Evolutionary conservation across 1,140 invertebrate genomes (phyloP).

Genomic region (Atopsyche davidsoni): DNA sequence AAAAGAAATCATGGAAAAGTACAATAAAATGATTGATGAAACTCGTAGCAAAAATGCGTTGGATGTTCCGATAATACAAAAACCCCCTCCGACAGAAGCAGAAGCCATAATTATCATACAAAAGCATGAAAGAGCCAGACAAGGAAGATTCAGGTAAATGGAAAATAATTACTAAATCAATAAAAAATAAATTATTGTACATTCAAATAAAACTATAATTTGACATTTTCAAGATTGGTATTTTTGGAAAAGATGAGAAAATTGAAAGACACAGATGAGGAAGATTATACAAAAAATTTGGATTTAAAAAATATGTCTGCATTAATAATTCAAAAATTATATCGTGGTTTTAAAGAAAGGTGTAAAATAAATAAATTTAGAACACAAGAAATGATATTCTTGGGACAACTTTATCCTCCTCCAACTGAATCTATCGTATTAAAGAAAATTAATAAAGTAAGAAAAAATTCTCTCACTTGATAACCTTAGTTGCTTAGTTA

Average conservation of each 20-base stretch:
- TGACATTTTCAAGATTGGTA: too few relatives aligned
- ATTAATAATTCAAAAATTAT: conserved; percentile 73
- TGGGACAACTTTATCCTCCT: conserved; percentile 63
- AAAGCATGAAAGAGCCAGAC: conserved; percentile 83
- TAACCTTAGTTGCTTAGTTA: conserved; percentile 33
- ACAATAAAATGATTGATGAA: conserved; percentile 57
- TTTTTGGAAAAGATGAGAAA: too few relatives aligned
- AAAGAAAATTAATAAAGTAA: conserved; percentile 43
- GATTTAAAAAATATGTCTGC: too few relatives aligned
- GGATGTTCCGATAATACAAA: conserved; percentile 45
- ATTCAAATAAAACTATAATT: too few relatives aligned
- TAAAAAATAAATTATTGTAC: too few relatives aligned
- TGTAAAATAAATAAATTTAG: conserved; percentile 62
- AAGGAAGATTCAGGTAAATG: conserved; percentile 63
- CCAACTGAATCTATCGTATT: conserved; percentile 41
- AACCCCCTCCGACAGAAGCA: conserved; percentile 58
- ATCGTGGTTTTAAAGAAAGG: conserved; percentile 72
- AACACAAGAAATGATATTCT: conserved; percentile 78
- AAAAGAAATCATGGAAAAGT: conserved; percentile 53
- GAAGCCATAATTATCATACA: conserved; percentile 84
- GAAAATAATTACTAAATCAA: too few relatives aligned
- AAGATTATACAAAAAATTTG: too few relatives aligned
- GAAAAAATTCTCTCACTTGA: conserved; percentile 4
- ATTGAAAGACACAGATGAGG: too few relatives aligned
- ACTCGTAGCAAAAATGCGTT: too few relatives aligned